Evolutionary conservation across 2,797 vertebrate species (phyloP), one percentile per base, ranked within the genome.

Genomic region (Enteromius treurensis): DNA sequence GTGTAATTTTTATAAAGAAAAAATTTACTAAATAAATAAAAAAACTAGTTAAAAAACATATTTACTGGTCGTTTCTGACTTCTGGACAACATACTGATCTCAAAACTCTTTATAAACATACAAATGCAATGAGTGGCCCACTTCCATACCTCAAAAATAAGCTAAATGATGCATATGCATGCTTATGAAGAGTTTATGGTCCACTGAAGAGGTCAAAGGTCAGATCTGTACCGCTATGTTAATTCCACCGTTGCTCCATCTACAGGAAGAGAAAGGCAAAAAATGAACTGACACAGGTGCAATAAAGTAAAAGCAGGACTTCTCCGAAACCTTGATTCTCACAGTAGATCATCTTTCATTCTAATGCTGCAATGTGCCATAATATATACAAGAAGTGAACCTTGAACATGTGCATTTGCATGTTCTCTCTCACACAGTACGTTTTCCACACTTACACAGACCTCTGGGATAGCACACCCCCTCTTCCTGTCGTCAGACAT

Each of bases 401-500:
- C 69, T 69, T 77, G 51, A 69, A 70, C 45, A 77, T 32, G 68
- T 60, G 64, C 65, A 77, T 77, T 77, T 83, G 74, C 62, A 83
- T 83, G 64, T 60, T 77, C 49, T 34, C 37, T 32, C 47, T 64
- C 67, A 60, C n/a, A 45, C 60, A 78, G 29, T 26, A 75, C 8
- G 37, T 67, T 49, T 65, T 40, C 26, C 69, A 45, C 76, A 76
- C 70, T 42, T 68, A 26, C 65, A 37, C 29, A 80, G 49, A 65
- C 68, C 71, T 67, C 19, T 32, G 29, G 10, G n/a, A 69, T 10
- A 34, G n/a, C 65, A 64, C 17, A 21, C 51, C 58, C 91, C 90
- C 91, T 93, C 90, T 91, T 79, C 90, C 94, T 94, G 94, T 95
- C 94, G 94, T 95, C 92, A 95, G 95, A 93, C 95, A 94, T 94